Evolutionary conservation across 2,797 vertebrate genomes (phyloP).

Genomic region (Enteromius afrohamiltoni): DNA sequence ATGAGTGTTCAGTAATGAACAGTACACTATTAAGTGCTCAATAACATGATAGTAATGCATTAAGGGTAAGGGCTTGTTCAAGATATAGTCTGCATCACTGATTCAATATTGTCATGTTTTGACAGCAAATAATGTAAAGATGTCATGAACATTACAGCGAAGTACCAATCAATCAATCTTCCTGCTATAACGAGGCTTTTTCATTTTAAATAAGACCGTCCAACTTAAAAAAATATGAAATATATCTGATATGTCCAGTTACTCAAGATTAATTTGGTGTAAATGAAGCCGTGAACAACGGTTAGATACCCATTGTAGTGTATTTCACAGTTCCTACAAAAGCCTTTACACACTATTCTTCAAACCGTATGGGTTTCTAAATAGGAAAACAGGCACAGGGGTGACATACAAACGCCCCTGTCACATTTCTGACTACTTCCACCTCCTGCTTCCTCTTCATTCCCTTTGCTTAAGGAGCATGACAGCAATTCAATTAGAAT

Average conservation of each 20-base stretch:
- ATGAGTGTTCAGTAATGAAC: neutral
- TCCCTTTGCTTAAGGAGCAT: constrained; percentile 85
- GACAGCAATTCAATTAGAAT: constrained; percentile 85
- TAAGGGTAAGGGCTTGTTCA: neutral
- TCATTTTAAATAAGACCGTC: neutral
- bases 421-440: constrained; percentile 57
- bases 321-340: neutral
- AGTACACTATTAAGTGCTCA: neutral
- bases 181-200: neutral
- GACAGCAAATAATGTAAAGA: neutral
- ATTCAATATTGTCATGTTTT: neutral
- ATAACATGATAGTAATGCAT: neutral
- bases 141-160: neutral
- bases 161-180: neutral
- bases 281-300: neutral
- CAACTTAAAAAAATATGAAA: neutral
- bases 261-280: neutral
- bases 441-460: constrained; percentile 67
- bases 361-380: constrained; percentile 68
- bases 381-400: constrained; percentile 67
- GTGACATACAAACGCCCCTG: constrained; percentile 66
- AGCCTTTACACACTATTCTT: constrained; percentile 63
- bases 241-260: neutral
- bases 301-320: neutral
- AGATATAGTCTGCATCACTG: neutral